Conservation (phyloP, 2,888 invertebrate genomes). For the Clitarchus hookeri region DNA sequence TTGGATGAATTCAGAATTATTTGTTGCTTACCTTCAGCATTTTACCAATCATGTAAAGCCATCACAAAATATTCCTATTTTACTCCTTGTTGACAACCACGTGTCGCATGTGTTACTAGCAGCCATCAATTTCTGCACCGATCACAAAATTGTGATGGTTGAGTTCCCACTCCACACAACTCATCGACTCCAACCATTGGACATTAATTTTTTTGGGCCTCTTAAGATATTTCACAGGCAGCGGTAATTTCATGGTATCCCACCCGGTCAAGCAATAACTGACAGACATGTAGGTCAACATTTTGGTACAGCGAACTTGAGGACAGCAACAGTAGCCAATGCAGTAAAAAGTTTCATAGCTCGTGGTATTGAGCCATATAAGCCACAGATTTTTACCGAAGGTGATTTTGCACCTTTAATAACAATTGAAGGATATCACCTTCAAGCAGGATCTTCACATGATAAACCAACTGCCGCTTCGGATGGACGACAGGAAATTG, state of each 20-base stretch:
- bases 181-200: neutral
- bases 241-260: neutral
- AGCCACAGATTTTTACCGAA: neutral
- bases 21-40: neutral
- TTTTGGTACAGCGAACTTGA: neutral
- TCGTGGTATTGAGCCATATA: neutral
- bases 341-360: neutral
- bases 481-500: neutral
- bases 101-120: neutral
- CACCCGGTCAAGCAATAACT: neutral
- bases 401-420: neutral
- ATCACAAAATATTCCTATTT: neutral
- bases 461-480: neutral
- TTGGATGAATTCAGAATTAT: neutral
- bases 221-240: too few relatives aligned
- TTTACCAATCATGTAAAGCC: neutral
- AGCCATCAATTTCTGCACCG: neutral
- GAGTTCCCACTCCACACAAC: neutral
- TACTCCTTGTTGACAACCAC: neutral
- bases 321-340: neutral
- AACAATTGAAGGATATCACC: neutral
- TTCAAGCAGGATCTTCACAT: neutral
- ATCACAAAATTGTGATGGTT: neutral
- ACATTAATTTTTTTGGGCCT: neutral
- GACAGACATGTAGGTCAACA: neutral